Conservation (phyloP, 2,113 vertebrate genomes). For the Microtus pennsylvanicus region DNA sequence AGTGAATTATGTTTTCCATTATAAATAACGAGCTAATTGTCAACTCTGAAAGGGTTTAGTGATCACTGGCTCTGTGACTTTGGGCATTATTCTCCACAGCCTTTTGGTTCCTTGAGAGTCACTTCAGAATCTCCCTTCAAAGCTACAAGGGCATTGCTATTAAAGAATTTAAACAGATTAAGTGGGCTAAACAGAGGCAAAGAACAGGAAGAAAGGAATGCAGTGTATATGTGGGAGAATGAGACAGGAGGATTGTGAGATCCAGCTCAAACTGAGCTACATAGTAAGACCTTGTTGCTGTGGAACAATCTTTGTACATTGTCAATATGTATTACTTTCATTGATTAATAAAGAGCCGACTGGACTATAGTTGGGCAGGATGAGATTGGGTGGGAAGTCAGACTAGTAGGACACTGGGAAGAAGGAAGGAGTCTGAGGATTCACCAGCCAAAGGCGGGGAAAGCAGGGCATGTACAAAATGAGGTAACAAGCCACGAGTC, state of each 20-base stretch:
- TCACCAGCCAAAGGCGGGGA: too few species aligned
- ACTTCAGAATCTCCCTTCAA: not conserved
- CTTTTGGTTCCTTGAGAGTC: not conserved
- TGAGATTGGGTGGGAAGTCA: too few species aligned
- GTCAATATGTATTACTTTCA: too few species aligned
- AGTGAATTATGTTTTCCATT: not conserved
- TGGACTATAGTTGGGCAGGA: too few species aligned
- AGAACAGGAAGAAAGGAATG: conserved; percentile 4
- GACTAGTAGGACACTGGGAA: too few species aligned
- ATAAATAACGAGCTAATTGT: not conserved
- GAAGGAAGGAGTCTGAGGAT: too few species aligned
- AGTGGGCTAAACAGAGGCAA: not conserved
- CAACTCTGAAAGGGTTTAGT: not conserved
- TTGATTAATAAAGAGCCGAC: too few species aligned
- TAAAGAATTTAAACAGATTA: not conserved
- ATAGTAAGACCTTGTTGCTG: not conserved
- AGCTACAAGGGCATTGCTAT: not conserved
- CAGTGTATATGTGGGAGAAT: not conserved
- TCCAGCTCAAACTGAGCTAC: not conserved
- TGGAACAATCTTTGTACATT: too few species aligned
- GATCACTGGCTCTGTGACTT: not conserved
- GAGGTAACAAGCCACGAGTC: too few species aligned
- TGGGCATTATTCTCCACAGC: not conserved
- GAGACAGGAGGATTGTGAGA: not conserved
- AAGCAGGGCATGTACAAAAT: too few species aligned